Percentiles rank a stretch among this genome's conserved stretches.
Conservation (phyloP, 1,140 invertebrate genomes). For the Drosophila ercepeae region DNA sequence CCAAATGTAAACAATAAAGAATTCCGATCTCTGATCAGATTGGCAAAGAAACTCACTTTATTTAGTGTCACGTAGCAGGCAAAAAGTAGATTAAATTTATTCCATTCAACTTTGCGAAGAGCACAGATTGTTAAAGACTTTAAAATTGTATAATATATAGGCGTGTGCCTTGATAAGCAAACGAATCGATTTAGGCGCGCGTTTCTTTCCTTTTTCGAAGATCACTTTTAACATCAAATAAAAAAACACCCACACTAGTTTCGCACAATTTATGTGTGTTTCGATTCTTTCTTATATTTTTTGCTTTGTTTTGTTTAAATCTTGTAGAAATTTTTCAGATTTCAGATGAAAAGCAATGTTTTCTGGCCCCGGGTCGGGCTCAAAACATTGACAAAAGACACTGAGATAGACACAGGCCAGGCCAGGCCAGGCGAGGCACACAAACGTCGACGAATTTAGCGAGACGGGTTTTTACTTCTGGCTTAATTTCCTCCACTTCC, state of each 20-base stretch:
- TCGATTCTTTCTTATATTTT: slow-evolving; percentile 2
- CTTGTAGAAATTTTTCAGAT: slow-evolving; percentile 2
- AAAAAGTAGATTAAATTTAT: slow-evolving; percentile 44
- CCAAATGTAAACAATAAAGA: slow-evolving; percentile 21
- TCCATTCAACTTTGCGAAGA: slow-evolving; percentile 52
- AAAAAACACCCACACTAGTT: slow-evolving; percentile 25
- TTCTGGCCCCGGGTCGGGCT: slow-evolving; percentile 11
- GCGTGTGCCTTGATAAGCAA: slow-evolving; percentile 32
- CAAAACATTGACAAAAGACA: slow-evolving; percentile 48
- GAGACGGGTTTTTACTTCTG: slow-evolving; percentile 44
- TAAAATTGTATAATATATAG: slow-evolving; percentile 37
- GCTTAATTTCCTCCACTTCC: slow-evolving; percentile 28
- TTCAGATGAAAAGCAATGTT: slow-evolving; percentile 22
- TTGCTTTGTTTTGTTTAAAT: neutral
- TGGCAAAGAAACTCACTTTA: slow-evolving; percentile 55
- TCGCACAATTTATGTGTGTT: slow-evolving; percentile 1
- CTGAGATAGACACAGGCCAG: slow-evolving; percentile 7
- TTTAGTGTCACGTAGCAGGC: slow-evolving; percentile 62
- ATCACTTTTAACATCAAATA: slow-evolving; percentile 31
- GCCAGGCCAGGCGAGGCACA: slow-evolving; percentile 11
- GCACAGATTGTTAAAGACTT: slow-evolving; percentile 35
- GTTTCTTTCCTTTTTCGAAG: slow-evolving; percentile 9
- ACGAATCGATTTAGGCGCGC: slow-evolving; percentile 19
- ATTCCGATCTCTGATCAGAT: slow-evolving; percentile 12
- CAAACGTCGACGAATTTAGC: slow-evolving; percentile 42